Conservation (phyloP, 1,140 invertebrate species). For the Euborellia annulipes region DNA sequence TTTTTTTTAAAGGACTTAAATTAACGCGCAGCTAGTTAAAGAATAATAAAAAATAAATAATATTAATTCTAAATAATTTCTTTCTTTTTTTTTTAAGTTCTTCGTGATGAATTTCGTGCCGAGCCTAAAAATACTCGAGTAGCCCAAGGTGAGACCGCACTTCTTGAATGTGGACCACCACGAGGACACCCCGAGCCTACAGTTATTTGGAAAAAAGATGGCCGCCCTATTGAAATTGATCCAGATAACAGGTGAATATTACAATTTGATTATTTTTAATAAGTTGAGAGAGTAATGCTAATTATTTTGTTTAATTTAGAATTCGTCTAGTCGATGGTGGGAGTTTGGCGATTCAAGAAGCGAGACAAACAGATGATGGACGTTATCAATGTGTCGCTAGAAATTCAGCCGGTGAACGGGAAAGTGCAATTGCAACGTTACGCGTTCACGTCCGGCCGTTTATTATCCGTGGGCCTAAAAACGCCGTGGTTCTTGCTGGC, state of each 20-base stretch:
- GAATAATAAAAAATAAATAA: no score
- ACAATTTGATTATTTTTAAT: no score
- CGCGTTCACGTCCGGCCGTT: conserved; percentile 59
- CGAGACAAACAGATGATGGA: conserved; percentile 62
- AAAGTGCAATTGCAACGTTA: conserved; percentile 54
- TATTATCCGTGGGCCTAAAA: conserved; percentile 59
- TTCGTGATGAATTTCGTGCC: conserved; percentile 68
- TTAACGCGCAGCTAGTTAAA: no score
- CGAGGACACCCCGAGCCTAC: conserved; percentile 68
- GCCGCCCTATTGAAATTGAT: conserved; percentile 51
- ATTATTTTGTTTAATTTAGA: conserved; percentile 22
- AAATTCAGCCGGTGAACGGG: conserved; percentile 39
- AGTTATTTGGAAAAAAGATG: conserved; percentile 70
- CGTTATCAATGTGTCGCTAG: conserved; percentile 71
- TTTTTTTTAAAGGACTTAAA: no score
- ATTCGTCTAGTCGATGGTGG: conserved; percentile 43
- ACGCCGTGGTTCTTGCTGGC: conserved; percentile 51
- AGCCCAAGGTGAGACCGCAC: conserved; percentile 63
- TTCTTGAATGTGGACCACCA: conserved; percentile 71
- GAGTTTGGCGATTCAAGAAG: conserved; percentile 67
- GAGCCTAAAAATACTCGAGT: conserved; percentile 58
- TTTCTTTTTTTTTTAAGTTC: conserved; percentile 37
- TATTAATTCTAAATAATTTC: no score
- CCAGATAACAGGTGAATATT: conserved; percentile 3
- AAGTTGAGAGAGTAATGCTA: no score